A percentile compares a stretch with the other conserved stretches of the same genome.
Evolutionary conservation across 2,888 invertebrate species (phyloP).

Genomic region (Drosophila peninsularis): DNA sequence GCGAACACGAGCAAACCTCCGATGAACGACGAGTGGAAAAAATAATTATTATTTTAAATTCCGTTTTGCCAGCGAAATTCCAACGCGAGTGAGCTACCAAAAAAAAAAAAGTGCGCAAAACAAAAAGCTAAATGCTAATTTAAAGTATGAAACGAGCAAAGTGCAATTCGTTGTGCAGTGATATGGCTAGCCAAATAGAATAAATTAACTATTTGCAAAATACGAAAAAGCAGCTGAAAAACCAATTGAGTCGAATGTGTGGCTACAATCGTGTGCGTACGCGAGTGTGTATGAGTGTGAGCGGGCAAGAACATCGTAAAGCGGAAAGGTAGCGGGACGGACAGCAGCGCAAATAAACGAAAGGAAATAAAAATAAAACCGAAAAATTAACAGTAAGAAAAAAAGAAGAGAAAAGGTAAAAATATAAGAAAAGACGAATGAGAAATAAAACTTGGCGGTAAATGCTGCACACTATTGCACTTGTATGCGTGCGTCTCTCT

Average conservation of each 20-base stretch:
- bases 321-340: slow-evolving; percentile 50
- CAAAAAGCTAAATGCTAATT: slow-evolving; percentile 31
- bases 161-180: slow-evolving; percentile 51
- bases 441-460: slow-evolving; percentile 69
- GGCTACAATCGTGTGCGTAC: slow-evolving; percentile 54
- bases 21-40: slow-evolving; percentile 82
- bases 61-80: slow-evolving; percentile 83
- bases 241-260: slow-evolving; percentile 63
- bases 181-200: slow-evolving; percentile 57
- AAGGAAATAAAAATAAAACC: slow-evolving; percentile 68
- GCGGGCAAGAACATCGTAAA: slow-evolving; percentile 42
- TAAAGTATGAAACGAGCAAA: slow-evolving; percentile 57
- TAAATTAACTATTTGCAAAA: slow-evolving; percentile 74
- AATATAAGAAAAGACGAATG: slow-evolving; percentile 24
- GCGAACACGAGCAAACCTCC: slow-evolving; percentile 80
- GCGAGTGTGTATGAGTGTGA: slow-evolving; percentile 45
- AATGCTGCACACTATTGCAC: slow-evolving; percentile 45
- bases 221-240: slow-evolving; percentile 68
- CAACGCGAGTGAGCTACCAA: slow-evolving; percentile 63
- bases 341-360: slow-evolving; percentile 58
- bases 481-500: slow-evolving; percentile 22
- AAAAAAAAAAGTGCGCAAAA: slow-evolving; percentile 51
- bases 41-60: slow-evolving; percentile 84
- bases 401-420: slow-evolving; percentile 35
- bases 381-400: slow-evolving; percentile 48